phyloP scores from a whole-genome alignment of 1,140 invertebrate species.

The Brachionus koreanus region DNA sequence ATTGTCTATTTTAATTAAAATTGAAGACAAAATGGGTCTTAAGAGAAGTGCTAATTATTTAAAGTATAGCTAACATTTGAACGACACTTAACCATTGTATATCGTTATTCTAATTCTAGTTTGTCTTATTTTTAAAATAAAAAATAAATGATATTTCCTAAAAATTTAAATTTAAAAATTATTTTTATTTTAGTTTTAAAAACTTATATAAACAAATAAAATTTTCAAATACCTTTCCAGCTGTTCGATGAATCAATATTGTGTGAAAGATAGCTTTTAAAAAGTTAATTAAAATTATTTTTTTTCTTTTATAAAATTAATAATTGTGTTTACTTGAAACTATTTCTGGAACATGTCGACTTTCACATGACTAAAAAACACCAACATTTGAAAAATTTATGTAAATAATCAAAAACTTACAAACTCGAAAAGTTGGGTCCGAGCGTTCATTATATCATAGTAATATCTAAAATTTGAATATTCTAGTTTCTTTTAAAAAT shows the following conservation, averaged over 20 bases:
- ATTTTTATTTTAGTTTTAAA: neutral
- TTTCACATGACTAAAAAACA: slow-evolving; percentile 37
- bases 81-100: too few species aligned
- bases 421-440: slow-evolving; percentile 40
- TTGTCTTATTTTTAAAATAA: too few species aligned
- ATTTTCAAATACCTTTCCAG: slow-evolving; percentile 69
- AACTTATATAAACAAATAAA: neutral
- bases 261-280: slow-evolving; percentile 79
- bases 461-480: neutral
- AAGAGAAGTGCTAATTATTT: too few species aligned
- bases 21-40: too few species aligned
- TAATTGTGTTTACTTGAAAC: slow-evolving; percentile 25
- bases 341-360: slow-evolving; percentile 39
- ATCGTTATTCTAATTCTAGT: too few species aligned
- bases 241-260: slow-evolving; percentile 83
- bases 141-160: neutral
- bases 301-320: neutral
- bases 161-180: neutral
- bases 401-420: slow-evolving; percentile 30
- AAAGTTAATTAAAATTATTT: neutral
- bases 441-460: slow-evolving; percentile 39
- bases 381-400: too few species aligned
- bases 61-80: too few species aligned
- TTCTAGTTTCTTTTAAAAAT: slow-evolving; percentile 22
- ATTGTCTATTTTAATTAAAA: too few species aligned